Evolutionary conservation across 2,888 invertebrate species (phyloP), one percentile per base, ranked within the genome.

Genomic region (Sesia apiformis): DNA sequence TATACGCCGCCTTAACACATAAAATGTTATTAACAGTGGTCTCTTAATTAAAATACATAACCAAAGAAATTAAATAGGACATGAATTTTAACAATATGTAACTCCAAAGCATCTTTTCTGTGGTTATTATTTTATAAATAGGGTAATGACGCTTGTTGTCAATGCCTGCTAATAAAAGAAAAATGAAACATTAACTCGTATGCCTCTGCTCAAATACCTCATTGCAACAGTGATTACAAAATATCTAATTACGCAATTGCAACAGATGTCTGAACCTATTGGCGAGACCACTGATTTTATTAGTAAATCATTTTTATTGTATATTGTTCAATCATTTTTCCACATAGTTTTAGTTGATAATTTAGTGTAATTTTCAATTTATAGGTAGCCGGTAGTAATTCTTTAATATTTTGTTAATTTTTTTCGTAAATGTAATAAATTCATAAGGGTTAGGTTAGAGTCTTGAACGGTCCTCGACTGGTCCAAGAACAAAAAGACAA

Each of bases 231-330:
- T 8, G n/a, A 8, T 8, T 3, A 46, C 54, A 53, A 56, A 57
- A 60, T 53, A 52, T 58, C 61, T 61, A 53, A 23, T 40, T 69
- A 69, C 67, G 71, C 64, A 63, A 63, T 23, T 23, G 51, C 64
- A 63, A 62, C 60, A 61, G 61, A 57, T 56, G 38, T 50, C 50
- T 38, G 38, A 53, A 63, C 54, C 58, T 59, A 60, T 61, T 63
- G 62, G 60, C 69, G 79, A 75, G 78, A 70, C 78, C 81, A 75
- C 84, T 85, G 83, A 68, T 51, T 69, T 81, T 84, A 79, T 78
- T 86, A 87, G 86, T 86, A 76, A 87, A 88, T 85, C 84, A 84
- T 84, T 87, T 83, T 85, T 86, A 85, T 82, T 88, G 85, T 87
- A 87, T 82, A 87, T 86, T 88, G 86, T 88, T 88, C 86, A 76